phyloP scores from a whole-genome alignment of 2,797 vertebrate species.

The Karalla daura region DNA sequence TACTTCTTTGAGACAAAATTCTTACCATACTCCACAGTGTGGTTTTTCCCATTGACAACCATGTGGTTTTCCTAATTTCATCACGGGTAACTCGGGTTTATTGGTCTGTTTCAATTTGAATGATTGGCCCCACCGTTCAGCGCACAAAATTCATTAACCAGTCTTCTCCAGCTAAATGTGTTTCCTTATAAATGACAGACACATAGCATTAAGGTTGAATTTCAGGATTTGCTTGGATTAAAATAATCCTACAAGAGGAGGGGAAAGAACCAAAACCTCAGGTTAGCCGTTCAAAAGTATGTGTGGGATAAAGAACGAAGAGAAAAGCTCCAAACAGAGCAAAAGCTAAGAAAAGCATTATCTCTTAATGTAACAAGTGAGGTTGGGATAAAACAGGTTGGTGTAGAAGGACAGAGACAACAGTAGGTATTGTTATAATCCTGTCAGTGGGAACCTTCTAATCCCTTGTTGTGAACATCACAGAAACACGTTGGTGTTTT shows the following conservation, averaged over 20 bases:
- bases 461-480: constrained; percentile 79
- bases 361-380: constrained; percentile 65
- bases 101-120: constrained; percentile 15
- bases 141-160: constrained; percentile 26
- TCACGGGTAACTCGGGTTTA: constrained; percentile 4
- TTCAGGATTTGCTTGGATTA: constrained; percentile 67
- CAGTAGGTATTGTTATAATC: constrained; percentile 80
- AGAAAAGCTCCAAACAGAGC: constrained; percentile 49
- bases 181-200: constrained; percentile 46
- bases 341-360: constrained; percentile 55
- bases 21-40: constrained; percentile 15
- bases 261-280: constrained; percentile 51
- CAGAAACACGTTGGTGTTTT: constrained; percentile 71
- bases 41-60: constrained; percentile 1
- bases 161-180: constrained; percentile 17
- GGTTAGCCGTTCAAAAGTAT: constrained; percentile 65
- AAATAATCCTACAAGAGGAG: constrained; percentile 60
- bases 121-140: constrained; percentile 1
- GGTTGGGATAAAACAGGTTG: constrained; percentile 53
- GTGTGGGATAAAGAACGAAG: constrained; percentile 50
- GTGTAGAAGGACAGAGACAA: constrained; percentile 59
- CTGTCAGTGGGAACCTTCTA: constrained; percentile 75
- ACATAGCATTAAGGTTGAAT: constrained; percentile 52
- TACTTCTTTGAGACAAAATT: constrained; percentile 36
- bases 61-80: constrained; percentile 19